Evolutionary conservation across 2,113 vertebrate genomes (phyloP).

Genomic region (Gobiocypris rarus): DNA sequence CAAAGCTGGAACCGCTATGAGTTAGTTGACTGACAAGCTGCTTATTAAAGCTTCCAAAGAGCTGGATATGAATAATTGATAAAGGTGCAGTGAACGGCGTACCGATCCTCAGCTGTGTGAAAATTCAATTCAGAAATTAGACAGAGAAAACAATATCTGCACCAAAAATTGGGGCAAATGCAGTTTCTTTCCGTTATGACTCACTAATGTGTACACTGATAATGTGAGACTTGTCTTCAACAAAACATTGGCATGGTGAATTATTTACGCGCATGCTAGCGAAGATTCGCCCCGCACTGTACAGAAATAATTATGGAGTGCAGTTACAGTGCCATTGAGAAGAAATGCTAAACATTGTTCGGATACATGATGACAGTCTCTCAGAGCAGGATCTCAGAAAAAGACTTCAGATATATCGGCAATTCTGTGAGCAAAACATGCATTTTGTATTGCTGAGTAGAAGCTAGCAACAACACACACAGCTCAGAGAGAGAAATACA

Average conservation of each 20-base stretch:
- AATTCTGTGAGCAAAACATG: slow-evolving; percentile 18
- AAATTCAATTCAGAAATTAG: slow-evolving; percentile 37
- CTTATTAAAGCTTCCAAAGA: slow-evolving; percentile 31
- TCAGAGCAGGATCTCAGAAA: neutral
- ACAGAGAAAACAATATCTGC: slow-evolving; percentile 13
- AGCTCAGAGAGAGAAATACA: slow-evolving; percentile 6
- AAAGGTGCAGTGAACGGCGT: slow-evolving; percentile 10
- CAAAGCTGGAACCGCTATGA: slow-evolving; percentile 27
- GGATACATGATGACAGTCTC: slow-evolving; percentile 13
- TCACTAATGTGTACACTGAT: slow-evolving; percentile 48
- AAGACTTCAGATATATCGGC: neutral
- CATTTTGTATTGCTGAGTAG: slow-evolving; percentile 23
- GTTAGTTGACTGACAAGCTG: slow-evolving; percentile 39
- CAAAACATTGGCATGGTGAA: slow-evolving; percentile 53
- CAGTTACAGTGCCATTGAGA: slow-evolving; percentile 50
- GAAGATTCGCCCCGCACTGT: slow-evolving; percentile 25
- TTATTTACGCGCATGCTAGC: slow-evolving; percentile 52
- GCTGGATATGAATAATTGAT: slow-evolving; percentile 48
- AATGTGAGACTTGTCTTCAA: slow-evolving; percentile 53
- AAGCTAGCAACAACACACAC: neutral
- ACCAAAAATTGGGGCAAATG: slow-evolving; percentile 41
- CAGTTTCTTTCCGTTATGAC: slow-evolving; percentile 25
- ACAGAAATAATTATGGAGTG: slow-evolving; percentile 47
- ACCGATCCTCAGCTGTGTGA: neutral
- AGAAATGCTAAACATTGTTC: slow-evolving; percentile 40